A percentile compares a stretch with the other conserved stretches of the same genome.
Conservation (phyloP, 2,113 vertebrate genomes). For the Alectura lathami region DNA sequence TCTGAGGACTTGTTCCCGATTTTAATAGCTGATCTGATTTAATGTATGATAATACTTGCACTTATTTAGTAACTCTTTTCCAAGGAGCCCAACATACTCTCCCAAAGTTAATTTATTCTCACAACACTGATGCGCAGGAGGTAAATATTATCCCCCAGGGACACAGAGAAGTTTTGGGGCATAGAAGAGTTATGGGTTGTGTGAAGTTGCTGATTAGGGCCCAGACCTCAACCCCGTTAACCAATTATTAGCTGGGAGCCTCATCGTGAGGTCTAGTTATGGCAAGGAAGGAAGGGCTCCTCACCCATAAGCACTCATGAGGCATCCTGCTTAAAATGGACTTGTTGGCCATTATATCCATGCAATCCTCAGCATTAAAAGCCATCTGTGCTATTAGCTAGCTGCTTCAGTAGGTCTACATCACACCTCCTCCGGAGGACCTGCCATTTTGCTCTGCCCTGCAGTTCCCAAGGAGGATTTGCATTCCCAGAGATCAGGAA, state of each 20-base stretch:
- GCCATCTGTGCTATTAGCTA: neutral
- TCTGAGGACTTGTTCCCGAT: constrained; percentile 61
- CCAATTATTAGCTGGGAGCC: neutral
- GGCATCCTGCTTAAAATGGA: neutral
- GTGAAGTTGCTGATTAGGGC: neutral
- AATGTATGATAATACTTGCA: constrained; percentile 72
- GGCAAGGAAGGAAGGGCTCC: neutral
- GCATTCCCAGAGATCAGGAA: neutral
- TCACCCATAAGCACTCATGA: neutral
- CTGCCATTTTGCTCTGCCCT: neutral
- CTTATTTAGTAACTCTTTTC: constrained; percentile 68
- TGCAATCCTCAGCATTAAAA: neutral
- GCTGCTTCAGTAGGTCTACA: neutral
- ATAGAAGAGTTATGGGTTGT: neutral
- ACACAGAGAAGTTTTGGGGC: constrained; percentile 22
- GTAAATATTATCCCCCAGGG: constrained; percentile 60
- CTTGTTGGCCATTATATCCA: neutral
- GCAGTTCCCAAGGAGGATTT: neutral
- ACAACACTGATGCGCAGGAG: constrained; percentile 45
- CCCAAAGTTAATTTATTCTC: constrained; percentile 67
- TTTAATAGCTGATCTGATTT: constrained; percentile 72
- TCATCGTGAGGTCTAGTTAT: fast-evolving
- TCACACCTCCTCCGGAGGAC: neutral
- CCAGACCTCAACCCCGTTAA: constrained; percentile 30
- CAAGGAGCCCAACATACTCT: constrained; percentile 47